These are phyloP conservation scores for Artibeus lituratus DNA, from an alignment of 2,797 vertebrate species.

Conservation along the genomic window DNA sequence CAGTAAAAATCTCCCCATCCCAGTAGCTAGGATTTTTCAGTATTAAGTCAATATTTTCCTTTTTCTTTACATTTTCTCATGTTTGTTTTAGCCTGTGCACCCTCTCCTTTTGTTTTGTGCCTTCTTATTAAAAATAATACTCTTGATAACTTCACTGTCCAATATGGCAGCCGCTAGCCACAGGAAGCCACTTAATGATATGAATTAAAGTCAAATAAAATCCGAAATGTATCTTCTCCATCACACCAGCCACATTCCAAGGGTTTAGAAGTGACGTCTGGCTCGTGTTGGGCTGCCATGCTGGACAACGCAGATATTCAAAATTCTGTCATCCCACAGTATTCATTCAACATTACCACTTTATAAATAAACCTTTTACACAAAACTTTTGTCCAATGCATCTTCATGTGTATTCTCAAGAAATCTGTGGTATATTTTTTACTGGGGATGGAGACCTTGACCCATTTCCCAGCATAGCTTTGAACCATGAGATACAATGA, in stretches of 20 bases:
- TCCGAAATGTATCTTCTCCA: not conserved
- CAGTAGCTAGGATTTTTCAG: not conserved
- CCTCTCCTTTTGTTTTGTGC: not conserved
- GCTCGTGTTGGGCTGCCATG: not conserved
- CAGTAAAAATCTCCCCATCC: not conserved
- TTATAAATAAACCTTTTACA: not conserved
- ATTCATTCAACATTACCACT: not conserved
- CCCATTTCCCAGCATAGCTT: not conserved
- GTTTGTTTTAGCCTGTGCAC: not conserved
- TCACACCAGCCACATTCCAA: not conserved
- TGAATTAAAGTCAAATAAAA: not conserved
- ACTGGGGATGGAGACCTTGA: not conserved
- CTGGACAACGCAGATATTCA: not conserved
- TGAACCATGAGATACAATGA: not conserved
- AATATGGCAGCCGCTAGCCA: not conserved
- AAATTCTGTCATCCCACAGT: not conserved
- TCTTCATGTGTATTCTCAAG: not conserved
- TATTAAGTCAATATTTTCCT: not conserved
- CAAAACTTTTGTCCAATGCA: not conserved
- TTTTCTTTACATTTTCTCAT: not conserved
- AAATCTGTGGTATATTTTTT: not conserved
- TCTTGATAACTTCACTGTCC: not conserved
- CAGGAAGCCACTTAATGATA: not conserved
- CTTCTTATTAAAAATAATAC: not conserved
- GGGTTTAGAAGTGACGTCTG: no score